Evolutionary conservation across 2,888 invertebrate species (phyloP), one percentile per base, ranked within the genome.

Genomic region (Andrena chrysosceles): DNA sequence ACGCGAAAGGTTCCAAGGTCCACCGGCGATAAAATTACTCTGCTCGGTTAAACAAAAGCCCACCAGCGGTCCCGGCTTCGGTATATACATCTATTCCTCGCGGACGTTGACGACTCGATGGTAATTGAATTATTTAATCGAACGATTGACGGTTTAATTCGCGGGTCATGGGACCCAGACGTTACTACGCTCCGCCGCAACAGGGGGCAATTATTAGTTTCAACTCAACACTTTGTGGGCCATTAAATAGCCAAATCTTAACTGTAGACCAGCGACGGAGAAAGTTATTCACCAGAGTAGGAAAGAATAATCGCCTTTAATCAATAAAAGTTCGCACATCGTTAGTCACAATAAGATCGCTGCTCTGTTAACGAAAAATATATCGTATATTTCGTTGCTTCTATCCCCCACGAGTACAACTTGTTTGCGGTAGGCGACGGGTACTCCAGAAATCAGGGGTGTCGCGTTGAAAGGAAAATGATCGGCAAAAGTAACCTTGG

Each of bases 101-200:
- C 26, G 35, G 20, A 67, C 70, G 56, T 63, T 83, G 62, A 73
- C 80, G 74, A 76, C 81, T 85, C 80, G 84, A 89, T 89, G 85
- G 67, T 84, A 87, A 89, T 89, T 82, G 83, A 90, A 90, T 91
- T 89, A 90, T 90, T 88, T 84, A 87, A 91, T 91, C 87, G 87
- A 90, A 86, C 83, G 87, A 91, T 91, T 89, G 87, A 84, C 77
- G 84, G 85, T 85, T 87, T 84, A 87, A 90, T 89, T 88, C 86
- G 54, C 72, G 70, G 91, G 91, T 90, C 91, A 90, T 88, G 89
- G 87, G 92, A 91, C 78, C 85, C 87, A 89, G 87, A 87, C 86
- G 75, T 77, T 73, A 71, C 10, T 60, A 42, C 35, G 73, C 56
- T 66, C 52, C 54, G 2, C 26, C 42, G 66, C 64, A 63, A 78